Percentiles rank a stretch among this genome's conserved stretches.
These are phyloP conservation scores for Geodia barretti DNA, from an alignment of 37 sponge, comb jelly and placozoan species.

Conservation along the genomic window DNA sequence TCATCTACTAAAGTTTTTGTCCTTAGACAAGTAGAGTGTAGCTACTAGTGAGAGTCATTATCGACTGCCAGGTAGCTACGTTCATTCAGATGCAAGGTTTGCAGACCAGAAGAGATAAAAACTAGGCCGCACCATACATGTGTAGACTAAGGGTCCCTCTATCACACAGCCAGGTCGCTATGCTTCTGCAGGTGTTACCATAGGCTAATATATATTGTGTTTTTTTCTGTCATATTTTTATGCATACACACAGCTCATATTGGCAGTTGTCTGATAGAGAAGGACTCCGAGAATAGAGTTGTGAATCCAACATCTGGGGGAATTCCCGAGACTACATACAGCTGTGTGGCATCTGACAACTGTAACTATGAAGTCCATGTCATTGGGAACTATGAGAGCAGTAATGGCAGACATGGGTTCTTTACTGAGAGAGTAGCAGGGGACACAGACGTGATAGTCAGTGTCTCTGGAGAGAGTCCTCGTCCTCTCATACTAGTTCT, in stretches of 20 bases:
- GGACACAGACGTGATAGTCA: background rate
- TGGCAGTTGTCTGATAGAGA: background rate
- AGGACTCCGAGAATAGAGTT: background rate
- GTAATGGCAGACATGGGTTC: background rate
- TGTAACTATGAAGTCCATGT: slow-evolving; percentile 28
- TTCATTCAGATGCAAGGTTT: too few species aligned
- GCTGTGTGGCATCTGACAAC: slow-evolving; percentile 20
- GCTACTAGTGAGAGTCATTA: too few species aligned
- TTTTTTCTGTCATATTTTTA: too few species aligned
- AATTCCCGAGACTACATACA: slow-evolving; percentile 11
- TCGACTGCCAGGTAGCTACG: too few species aligned
- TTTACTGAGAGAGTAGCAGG: background rate
- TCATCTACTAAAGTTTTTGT: background rate
- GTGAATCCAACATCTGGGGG: background rate
- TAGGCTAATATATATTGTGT: too few species aligned
- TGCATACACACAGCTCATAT: background rate
- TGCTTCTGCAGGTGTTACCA: background rate
- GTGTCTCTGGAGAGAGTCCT: background rate
- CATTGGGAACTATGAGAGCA: background rate
- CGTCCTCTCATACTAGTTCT: slow-evolving; percentile 15
- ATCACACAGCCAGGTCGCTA: background rate
- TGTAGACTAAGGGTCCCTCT: background rate
- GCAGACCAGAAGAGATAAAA: too few species aligned
- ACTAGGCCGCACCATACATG: too few species aligned
- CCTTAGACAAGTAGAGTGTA: too few species aligned